Evolutionary conservation across 30 jellyfish, hydroid and myxozoan species (phyloP).

Genomic region (Turritopsis rubra): DNA sequence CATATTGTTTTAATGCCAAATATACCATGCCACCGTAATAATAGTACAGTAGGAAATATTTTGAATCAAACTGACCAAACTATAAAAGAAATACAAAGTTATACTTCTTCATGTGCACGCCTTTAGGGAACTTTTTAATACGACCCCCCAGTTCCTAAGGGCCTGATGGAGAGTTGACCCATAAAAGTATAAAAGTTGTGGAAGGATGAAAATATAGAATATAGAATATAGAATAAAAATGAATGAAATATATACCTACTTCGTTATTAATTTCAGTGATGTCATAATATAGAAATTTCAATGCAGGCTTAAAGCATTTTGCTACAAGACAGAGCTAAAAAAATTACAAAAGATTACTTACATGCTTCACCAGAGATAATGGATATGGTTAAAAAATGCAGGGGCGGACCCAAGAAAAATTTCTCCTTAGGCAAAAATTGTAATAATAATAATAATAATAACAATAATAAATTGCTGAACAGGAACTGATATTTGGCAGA

Average conservation of each 20-base stretch:
- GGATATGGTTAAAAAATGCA: too few species aligned
- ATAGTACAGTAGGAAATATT: constrained; percentile 54
- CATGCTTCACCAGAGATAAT: too few species aligned
- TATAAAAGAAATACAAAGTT: background rate
- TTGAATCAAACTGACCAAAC: constrained; percentile 41
- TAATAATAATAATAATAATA: too few species aligned
- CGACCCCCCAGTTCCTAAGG: too few species aligned
- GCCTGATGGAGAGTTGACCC: too few species aligned
- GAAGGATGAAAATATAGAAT: background rate
- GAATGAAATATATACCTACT: constrained; percentile 15
- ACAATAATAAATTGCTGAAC: too few species aligned
- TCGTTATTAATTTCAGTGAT: constrained; percentile 71
- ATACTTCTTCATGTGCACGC: background rate
- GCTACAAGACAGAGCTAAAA: constrained; percentile 67
- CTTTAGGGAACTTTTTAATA: too few species aligned
- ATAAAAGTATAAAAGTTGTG: too few species aligned
- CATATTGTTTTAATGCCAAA: constrained; percentile 71
- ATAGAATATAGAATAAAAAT: too few species aligned
- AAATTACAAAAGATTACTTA: background rate
- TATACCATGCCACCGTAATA: constrained; percentile 88
- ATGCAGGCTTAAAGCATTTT: constrained; percentile 87
- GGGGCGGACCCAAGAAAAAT: too few species aligned
- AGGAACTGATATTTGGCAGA: too few species aligned
- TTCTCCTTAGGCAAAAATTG: too few species aligned
- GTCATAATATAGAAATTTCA: constrained; percentile 51